Base-by-base conservation (phyloP, 2,113 vertebrate genomes). In the Trogon surrucura region DNA sequence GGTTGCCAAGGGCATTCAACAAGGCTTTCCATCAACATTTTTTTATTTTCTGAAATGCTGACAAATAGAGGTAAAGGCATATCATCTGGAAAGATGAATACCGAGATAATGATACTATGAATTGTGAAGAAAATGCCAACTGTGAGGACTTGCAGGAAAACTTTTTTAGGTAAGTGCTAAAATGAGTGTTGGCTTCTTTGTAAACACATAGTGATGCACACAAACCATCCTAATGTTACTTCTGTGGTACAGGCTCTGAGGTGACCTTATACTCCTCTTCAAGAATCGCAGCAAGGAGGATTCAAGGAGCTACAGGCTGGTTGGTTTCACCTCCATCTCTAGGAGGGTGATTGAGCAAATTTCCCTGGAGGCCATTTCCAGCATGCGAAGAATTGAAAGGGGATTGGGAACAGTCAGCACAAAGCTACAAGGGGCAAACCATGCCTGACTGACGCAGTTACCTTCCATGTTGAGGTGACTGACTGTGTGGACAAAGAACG, bases 401-500 rank as follows among this genome's bases (percentile, higher is more conserved):
- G 13, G 11, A 41, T 19, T 30, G 38, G 58, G 6, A 80, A 29
- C 21, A 38, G 27, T 16, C 22, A 65, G 7, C 36, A 19, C 32
- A 53, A 53, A 79, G 51, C 65, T 66, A 3, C 1, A 1, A 38
- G 51, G 21, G 16, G 12, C 22, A 58, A 48, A 44, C 50, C 11
- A 9, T 26, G 20, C 26, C 14, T 10, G 36, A 50, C 41, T 34
- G 34, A 17, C 8, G 4, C 9, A 9, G 0, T 27, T 57, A 25
- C 23, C 32, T 60, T 79, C 17, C 23, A 16, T 14, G 21, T 16
- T 51, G 66, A 72, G 57, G 51, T 22, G 21, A 27, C 50, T 75
- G 62, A 25, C 41, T 2, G 4, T 21, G 36, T 7, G 32, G 34
- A 6, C 9, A 22, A 57, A 12, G 78, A 36, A 0, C 0, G 5